A percentile compares a stretch with the other conserved stretches of the same genome.
These are phyloP conservation scores for Baronia brevicornis DNA, from an alignment of 2,888 invertebrate species.

Conservation along the genomic window DNA sequence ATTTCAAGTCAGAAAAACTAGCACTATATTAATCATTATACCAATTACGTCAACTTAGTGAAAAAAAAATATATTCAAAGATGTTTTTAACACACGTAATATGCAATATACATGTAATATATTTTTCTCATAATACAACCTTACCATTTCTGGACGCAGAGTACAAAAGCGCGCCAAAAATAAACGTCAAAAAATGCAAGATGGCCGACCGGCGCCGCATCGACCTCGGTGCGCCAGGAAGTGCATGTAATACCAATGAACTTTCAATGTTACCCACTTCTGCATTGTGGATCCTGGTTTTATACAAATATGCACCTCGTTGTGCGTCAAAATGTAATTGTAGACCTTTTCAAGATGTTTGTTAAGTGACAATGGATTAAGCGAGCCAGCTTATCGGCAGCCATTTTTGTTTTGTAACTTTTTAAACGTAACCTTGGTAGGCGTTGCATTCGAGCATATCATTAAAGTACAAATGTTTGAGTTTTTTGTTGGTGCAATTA, in stretches of 20 bases:
- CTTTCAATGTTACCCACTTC: conserved; percentile 69
- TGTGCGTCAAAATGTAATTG: conserved; percentile 26
- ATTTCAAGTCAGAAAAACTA: too few relatives aligned
- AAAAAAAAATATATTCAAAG: conserved; percentile 2
- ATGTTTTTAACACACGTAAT: background rate
- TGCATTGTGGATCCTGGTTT: conserved; percentile 42
- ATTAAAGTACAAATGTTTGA: too few relatives aligned
- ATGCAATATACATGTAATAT: conserved; percentile 5
- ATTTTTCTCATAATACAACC: conserved; percentile 26
- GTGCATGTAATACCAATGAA: conserved; percentile 72
- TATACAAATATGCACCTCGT: conserved; percentile 37
- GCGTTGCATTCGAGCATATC: conserved; percentile 3
- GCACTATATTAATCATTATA: conserved; percentile 2
- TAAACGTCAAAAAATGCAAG: conserved; percentile 69
- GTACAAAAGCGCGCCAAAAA: conserved; percentile 60
- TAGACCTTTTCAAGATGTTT: conserved; percentile 23
- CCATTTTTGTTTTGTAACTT: conserved; percentile 15
- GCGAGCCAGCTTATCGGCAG: conserved; percentile 2
- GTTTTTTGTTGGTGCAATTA: too few relatives aligned
- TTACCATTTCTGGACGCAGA: conserved; percentile 41
- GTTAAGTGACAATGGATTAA: conserved; percentile 1
- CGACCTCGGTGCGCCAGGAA: conserved; percentile 63
- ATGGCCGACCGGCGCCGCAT: conserved; percentile 48
- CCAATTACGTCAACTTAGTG: conserved; percentile 5
- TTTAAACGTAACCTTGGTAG: conserved; percentile 4